Conservation (phyloP, 2,113 vertebrate genomes). For the Rostratula benghalensis region DNA sequence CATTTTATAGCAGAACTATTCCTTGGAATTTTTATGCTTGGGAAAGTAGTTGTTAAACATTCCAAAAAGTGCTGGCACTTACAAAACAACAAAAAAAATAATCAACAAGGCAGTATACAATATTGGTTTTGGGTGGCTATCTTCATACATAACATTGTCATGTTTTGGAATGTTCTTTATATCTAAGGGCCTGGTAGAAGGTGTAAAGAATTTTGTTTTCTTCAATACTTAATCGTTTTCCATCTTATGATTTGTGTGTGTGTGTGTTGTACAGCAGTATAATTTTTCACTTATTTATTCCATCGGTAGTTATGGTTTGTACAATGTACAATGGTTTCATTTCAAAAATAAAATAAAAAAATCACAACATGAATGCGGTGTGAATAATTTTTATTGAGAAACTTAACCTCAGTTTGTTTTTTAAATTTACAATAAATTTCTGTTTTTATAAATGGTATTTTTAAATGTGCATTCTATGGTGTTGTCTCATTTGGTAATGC, state of each 20-base stretch:
- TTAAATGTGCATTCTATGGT: neutral
- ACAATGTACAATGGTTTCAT: conserved; percentile 90
- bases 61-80: conserved; percentile 82
- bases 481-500: neutral
- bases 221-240: conserved; percentile 76
- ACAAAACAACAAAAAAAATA: conserved; percentile 50
- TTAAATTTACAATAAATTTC: conserved; percentile 13
- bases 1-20: conserved; percentile 70
- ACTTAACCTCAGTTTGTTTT: neutral
- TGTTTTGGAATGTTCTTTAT: conserved; percentile 76
- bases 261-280: conserved; percentile 92
- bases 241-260: conserved; percentile 80
- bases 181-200: conserved; percentile 78
- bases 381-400: conserved; percentile 43
- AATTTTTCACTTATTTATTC: conserved; percentile 99
- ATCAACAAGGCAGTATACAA: conserved; percentile 59
- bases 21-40: conserved; percentile 71
- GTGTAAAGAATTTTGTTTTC: conserved; percentile 74
- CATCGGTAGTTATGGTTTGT: conserved; percentile 97
- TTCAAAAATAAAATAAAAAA: conserved; percentile 82
- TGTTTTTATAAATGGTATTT: conserved; percentile 1
- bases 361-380: conserved; percentile 65
- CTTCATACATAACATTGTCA: conserved; percentile 64
- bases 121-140: conserved; percentile 61
- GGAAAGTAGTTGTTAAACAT: conserved; percentile 76